Percentiles rank a stretch among this genome's conserved stretches.
Evolutionary conservation across 2,113 vertebrate species (phyloP).

Genomic region (Ranitomeya imitator): DNA sequence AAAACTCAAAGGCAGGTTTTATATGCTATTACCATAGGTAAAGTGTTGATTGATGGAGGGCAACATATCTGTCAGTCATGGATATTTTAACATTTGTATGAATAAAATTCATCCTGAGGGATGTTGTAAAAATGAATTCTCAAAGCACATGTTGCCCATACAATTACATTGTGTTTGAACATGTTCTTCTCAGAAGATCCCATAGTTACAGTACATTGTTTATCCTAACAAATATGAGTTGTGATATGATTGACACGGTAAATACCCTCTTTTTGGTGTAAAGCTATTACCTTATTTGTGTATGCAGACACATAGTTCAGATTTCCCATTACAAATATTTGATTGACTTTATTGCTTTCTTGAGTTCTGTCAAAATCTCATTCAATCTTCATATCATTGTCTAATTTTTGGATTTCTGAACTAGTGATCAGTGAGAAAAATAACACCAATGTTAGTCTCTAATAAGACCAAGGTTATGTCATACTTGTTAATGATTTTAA

Average conservation of each 20-base stretch:
- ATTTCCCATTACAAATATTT: constrained; percentile 14
- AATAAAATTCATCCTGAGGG: constrained; percentile 47
- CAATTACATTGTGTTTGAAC: constrained; percentile 45
- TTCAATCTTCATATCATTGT: background rate
- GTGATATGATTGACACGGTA: constrained; percentile 14
- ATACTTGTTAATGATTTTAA: background rate
- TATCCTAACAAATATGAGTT: constrained; percentile 44
- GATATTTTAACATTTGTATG: constrained; percentile 44
- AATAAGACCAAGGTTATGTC: constrained; percentile 14
- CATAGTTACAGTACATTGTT: constrained; percentile 45
- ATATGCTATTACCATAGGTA: background rate
- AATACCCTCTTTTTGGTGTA: constrained; percentile 26
- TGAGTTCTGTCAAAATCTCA: constrained; percentile 5
- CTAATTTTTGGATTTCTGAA: background rate
- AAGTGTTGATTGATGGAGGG: constrained; percentile 47
- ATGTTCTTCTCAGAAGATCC: constrained; percentile 29
- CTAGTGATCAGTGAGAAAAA: background rate
- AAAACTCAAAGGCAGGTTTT: background rate
- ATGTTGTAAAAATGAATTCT: constrained; percentile 43
- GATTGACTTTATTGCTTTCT: background rate
- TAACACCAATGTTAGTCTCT: background rate
- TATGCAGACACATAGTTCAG: background rate
- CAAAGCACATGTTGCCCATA: constrained; percentile 22
- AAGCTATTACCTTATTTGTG: constrained; percentile 21
- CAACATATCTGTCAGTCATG: constrained; percentile 49